phyloP scores from a whole-genome alignment of 2,888 invertebrate genomes.

The Sinopyrophorus schimmeli region DNA sequence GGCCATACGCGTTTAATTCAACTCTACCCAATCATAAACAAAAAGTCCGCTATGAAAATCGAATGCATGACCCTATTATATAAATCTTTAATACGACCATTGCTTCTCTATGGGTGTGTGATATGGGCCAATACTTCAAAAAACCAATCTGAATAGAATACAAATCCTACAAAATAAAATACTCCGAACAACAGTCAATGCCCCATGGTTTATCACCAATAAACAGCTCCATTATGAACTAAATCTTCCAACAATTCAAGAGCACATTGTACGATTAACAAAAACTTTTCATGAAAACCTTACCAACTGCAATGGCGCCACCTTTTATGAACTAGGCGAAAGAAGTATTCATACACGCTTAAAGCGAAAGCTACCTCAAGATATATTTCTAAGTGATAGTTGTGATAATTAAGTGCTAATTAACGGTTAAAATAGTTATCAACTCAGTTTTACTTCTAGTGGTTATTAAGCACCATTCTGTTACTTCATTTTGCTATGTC shows the following conservation, averaged over 20 bases:
- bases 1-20: neutral
- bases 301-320: slow-evolving; percentile 1
- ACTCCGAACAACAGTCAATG: slow-evolving; percentile 1
- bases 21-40: slow-evolving; percentile 1
- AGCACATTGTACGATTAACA: neutral
- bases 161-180: slow-evolving; percentile 6
- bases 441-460: too few species aligned
- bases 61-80: neutral
- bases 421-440: too few species aligned
- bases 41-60: neutral
- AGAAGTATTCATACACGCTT: slow-evolving; percentile 1
- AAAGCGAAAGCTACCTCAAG: too few species aligned
- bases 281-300: slow-evolving; percentile 2
- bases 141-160: slow-evolving; percentile 2
- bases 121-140: slow-evolving; percentile 5
- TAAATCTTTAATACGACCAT: neutral
- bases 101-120: neutral
- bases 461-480: too few species aligned
- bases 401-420: too few species aligned
- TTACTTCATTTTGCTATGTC: too few species aligned
- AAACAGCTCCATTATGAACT: slow-evolving; percentile 2
- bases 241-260: neutral
- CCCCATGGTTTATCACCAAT: slow-evolving; percentile 3
- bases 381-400: too few species aligned
- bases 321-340: neutral